Evolutionary conservation across 2,888 invertebrate species (phyloP), one percentile per base, ranked within the genome.

Genomic region (Dorcus parallelipipedus): DNA sequence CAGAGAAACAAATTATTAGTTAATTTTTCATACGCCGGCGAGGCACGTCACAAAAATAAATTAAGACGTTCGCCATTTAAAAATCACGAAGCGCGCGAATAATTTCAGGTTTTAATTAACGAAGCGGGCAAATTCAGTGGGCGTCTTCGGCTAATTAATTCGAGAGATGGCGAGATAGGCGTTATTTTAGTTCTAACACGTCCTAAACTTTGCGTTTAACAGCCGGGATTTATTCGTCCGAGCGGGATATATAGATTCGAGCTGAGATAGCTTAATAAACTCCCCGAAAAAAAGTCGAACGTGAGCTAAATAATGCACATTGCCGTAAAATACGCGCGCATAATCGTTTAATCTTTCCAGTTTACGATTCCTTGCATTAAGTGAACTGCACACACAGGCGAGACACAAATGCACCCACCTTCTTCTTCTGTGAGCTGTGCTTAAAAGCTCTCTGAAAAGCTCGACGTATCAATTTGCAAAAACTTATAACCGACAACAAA

Each of bases 141-240:
- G 63, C 65, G 65, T 65, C 54, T 61, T 38, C 49, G 57, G 59
- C 59, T 65, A 65, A 65, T 62, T 63, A 65, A 65, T 65, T 64
- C 62, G 41, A 59, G 59, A 63, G 65, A 65, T 65, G 59, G 60
- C 59, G 53, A 58, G 64, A 64, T 64, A 61, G 50, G 47, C 52
- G 42, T 55, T 54, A 62, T 64, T 62, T 63, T 60, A 63, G 59
- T 62, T 63, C 62, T 60, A 62, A 60, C 58, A 57, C 60, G 60
- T 62, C 49, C 50, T 43, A 50, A 57, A 61, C 40, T 61, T 40
- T 53, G 49, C 60, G 58, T 58, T 60, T 59, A 62, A 62, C 52
- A 58, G 54, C 42, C 53, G 38, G 58, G 58, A 60, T 57, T 60
- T 62, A 62, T 60, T 60, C 58, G 40, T 39, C 48, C 41, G 52